These are phyloP conservation scores for Meta bourneti DNA, from an alignment of 2,888 invertebrate genomes.

Conservation along the genomic window DNA sequence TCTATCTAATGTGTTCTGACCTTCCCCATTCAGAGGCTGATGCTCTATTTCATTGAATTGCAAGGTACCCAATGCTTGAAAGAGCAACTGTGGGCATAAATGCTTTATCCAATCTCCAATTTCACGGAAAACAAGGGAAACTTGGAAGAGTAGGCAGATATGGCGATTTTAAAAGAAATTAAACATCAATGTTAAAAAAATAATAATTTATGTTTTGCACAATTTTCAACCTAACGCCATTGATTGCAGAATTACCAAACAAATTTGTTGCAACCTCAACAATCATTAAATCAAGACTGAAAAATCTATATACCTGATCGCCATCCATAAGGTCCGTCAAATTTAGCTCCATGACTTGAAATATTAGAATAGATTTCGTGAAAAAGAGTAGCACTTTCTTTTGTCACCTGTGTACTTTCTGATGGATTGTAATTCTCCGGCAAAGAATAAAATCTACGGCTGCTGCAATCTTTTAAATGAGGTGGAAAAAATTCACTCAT, in stretches of 20 bases:
- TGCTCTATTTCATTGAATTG: no score
- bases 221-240: background rate
- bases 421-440: conserved; percentile 48
- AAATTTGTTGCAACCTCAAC: background rate
- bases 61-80: no score
- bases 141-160: no score
- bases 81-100: no score
- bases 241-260: background rate
- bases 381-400: conserved; percentile 38
- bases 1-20: no score
- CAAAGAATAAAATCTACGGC: conserved; percentile 63
- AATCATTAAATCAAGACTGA: background rate
- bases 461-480: conserved; percentile 37
- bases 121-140: no score
- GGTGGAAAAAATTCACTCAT: background rate
- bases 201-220: no score
- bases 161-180: no score
- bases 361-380: conserved; percentile 62
- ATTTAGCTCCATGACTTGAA: conserved; percentile 45
- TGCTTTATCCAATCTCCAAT: no score
- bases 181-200: no score
- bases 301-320: conserved; percentile 40
- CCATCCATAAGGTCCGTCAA: conserved; percentile 64
- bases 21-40: no score
- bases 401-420: background rate